A percentile compares a stretch with the other conserved stretches of the same genome.
Conservation (phyloP, 2,888 invertebrate genomes). For the Drosophila fulvimacula region DNA sequence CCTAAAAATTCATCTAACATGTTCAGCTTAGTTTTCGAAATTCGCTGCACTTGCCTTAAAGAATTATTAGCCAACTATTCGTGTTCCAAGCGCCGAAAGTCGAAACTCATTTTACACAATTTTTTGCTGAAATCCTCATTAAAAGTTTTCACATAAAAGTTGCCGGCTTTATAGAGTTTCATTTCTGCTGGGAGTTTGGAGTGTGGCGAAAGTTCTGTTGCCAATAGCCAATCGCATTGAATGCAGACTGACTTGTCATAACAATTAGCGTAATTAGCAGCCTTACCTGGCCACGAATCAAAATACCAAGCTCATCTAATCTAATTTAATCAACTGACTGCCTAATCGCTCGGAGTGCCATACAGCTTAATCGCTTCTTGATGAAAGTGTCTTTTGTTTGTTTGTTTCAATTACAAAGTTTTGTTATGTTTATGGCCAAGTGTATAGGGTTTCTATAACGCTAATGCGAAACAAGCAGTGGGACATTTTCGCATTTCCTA, state of each 20-base stretch:
- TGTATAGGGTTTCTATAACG: conserved; percentile 47
- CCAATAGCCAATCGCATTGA: conserved; percentile 23
- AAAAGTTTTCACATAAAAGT: conserved; percentile 69
- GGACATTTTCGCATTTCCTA: not conserved
- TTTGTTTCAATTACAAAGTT: conserved; percentile 70
- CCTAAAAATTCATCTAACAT: conserved; percentile 41
- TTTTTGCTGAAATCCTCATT: conserved; percentile 67
- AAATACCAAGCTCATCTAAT: conserved; percentile 43
- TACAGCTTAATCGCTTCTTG: not conserved
- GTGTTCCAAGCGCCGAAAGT: conserved; percentile 31
- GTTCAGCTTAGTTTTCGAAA: conserved; percentile 30
- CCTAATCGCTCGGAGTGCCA: conserved; percentile 27
- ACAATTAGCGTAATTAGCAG: conserved; percentile 68
- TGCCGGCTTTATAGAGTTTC: conserved; percentile 34
- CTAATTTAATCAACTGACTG: conserved; percentile 58
- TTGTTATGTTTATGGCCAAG: conserved; percentile 45
- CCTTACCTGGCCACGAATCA: conserved; percentile 23
- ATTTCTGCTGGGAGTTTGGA: not conserved
- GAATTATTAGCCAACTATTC: conserved; percentile 42
- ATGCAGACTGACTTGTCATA: conserved; percentile 45
- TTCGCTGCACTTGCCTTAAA: conserved; percentile 36
- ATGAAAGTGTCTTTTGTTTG: conserved; percentile 26
- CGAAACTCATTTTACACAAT: conserved; percentile 48
- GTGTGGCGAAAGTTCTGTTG: conserved; percentile 18
- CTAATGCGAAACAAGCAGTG: conserved; percentile 56